These are phyloP conservation scores for Neodon shergylaensis DNA, from an alignment of 2,113 vertebrate species.

Conservation along the genomic window DNA sequence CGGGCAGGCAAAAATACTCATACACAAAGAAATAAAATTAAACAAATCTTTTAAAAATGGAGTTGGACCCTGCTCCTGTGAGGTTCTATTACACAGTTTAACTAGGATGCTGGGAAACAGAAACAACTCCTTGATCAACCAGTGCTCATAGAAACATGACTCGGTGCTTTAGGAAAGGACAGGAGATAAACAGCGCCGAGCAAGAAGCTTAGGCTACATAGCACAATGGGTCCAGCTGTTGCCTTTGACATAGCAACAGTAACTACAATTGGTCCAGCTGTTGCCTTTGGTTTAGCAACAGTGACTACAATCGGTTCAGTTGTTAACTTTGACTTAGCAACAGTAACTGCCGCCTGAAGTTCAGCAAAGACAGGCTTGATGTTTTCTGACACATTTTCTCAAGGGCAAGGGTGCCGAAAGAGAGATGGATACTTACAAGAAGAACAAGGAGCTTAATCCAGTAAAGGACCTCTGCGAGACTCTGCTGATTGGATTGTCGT, in stretches of 20 bases:
- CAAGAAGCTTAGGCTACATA: background rate
- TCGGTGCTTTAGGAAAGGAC: conserved; percentile 15
- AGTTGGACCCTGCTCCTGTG: background rate
- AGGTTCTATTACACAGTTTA: background rate
- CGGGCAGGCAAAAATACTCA: background rate
- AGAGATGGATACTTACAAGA: conserved; percentile 85
- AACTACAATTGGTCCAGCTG: background rate
- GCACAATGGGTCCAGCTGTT: background rate
- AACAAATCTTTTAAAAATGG: background rate
- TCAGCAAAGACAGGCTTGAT: background rate
- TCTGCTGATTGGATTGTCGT: conserved; percentile 87
- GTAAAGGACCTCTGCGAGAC: conserved; percentile 86
- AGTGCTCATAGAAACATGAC: conserved; percentile 23
- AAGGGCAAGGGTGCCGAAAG: background rate
- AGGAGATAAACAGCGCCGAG: background rate
- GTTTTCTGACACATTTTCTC: background rate
- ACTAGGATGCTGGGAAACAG: background rate
- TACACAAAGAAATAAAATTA: background rate
- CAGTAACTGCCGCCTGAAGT: background rate
- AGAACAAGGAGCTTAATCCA: conserved; percentile 85
- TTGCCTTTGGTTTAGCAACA: background rate
- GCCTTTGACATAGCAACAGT: background rate
- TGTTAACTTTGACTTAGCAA: background rate
- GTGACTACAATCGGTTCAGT: background rate
- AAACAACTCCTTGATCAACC: background rate